Conservation (phyloP, 2,888 invertebrate species). For the Sarcophaga caerulescens region DNA sequence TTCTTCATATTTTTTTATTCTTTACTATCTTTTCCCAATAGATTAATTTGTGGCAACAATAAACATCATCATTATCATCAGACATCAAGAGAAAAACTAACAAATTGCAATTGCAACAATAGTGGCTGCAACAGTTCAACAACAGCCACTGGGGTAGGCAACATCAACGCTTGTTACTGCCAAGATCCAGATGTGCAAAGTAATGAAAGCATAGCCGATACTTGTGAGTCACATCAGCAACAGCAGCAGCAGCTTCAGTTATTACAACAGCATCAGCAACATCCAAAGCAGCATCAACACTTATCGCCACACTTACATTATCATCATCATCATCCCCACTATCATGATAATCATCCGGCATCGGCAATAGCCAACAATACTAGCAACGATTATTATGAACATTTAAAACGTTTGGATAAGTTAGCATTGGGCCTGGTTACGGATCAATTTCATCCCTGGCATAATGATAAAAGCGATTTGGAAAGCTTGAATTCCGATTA, state of each 20-base stretch:
- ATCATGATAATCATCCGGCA: conserved; percentile 59
- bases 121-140: conserved; percentile 29
- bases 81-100: conserved; percentile 64
- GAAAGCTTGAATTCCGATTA: conserved; percentile 81
- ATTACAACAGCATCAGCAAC: conserved; percentile 68
- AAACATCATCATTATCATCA: conserved; percentile 70
- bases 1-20: neutral
- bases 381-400: conserved; percentile 80
- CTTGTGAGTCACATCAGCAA: conserved; percentile 76
- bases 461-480: conserved; percentile 81
- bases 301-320: conserved; percentile 57
- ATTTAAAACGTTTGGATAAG: conserved; percentile 80
- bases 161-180: conserved; percentile 49
- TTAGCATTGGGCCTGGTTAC: conserved; percentile 73
- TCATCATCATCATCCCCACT: conserved; percentile 64
- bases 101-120: conserved; percentile 67
- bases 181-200: conserved; percentile 71
- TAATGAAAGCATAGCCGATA: conserved; percentile 73
- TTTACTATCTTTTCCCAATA: conserved; percentile 63
- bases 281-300: conserved; percentile 67
- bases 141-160: conserved; percentile 19
- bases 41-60: conserved; percentile 72
- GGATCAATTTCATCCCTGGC: conserved; percentile 78
- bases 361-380: conserved; percentile 71
- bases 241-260: conserved; percentile 67